phyloP scores from a whole-genome alignment of 2,888 invertebrate genomes.

The Thelaira solivaga region DNA sequence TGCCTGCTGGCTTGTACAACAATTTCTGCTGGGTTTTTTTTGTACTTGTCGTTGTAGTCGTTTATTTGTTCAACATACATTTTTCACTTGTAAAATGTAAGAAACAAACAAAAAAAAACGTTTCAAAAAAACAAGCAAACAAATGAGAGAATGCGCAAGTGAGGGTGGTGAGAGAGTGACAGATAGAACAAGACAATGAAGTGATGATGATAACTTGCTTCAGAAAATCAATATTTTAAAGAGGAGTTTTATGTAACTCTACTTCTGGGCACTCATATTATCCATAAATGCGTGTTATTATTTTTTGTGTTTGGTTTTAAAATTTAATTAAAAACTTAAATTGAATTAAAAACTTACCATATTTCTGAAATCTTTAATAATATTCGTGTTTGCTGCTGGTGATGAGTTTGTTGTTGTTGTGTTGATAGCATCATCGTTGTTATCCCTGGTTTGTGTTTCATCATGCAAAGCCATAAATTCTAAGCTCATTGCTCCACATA shows the following conservation, averaged over 20 bases:
- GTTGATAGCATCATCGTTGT: constrained; percentile 31
- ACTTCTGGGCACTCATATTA: too few relatives aligned
- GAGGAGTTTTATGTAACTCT: constrained; percentile 46
- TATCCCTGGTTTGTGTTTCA: constrained; percentile 34
- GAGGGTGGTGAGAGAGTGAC: neutral
- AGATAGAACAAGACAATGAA: neutral
- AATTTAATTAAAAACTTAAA: neutral
- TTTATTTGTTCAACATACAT: constrained; percentile 3
- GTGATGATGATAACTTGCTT: neutral
- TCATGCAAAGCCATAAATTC: constrained; percentile 37
- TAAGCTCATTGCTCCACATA: constrained; percentile 55
- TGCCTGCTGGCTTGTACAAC: too few relatives aligned
- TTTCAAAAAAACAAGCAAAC: neutral
- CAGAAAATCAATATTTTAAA: constrained; percentile 44
- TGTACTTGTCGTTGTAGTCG: neutral
- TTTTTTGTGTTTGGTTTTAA: neutral
- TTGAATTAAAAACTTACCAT: constrained; percentile 42
- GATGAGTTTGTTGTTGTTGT: constrained; percentile 13
- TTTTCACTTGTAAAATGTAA: neutral
- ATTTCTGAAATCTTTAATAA: constrained; percentile 42
- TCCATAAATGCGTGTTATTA: neutral
- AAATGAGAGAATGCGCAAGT: neutral
- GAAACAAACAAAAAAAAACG: neutral
- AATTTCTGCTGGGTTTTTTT: too few relatives aligned
- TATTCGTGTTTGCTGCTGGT: constrained; percentile 19